Conservation (phyloP, 2,113 vertebrate species). For the Rousettus leschenaultii region DNA sequence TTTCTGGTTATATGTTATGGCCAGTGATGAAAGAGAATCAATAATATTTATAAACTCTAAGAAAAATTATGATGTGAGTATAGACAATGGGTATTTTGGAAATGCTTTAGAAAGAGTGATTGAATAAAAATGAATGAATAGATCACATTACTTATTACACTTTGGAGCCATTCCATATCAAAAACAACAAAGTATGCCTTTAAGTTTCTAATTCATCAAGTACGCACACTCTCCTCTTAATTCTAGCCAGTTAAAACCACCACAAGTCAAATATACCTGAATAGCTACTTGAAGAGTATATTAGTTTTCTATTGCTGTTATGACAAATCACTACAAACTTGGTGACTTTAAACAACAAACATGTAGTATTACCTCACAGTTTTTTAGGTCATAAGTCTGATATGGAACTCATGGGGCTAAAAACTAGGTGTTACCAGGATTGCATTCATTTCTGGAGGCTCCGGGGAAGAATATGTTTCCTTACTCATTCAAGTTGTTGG, state of each 20-base stretch:
- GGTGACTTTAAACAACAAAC: not conserved
- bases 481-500: not conserved
- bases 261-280: not conserved
- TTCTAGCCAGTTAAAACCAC: not conserved
- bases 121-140: not conserved
- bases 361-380: not conserved
- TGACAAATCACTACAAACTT: not conserved
- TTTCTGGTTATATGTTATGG: not conserved
- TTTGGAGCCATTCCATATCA: not conserved
- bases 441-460: not conserved
- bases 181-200: not conserved
- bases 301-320: not conserved
- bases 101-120: conserved; percentile 19
- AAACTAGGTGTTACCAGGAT: not conserved
- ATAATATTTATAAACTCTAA: not conserved
- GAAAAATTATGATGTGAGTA: not conserved
- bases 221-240: not conserved
- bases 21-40: not conserved
- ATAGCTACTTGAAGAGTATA: not conserved
- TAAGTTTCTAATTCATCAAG: not conserved
- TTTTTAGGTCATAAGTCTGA: not conserved
- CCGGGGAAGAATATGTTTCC: not conserved
- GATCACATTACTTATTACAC: not conserved
- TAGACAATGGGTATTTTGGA: not conserved
- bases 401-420: not conserved